phyloP scores from a whole-genome alignment of 2,113 vertebrate species.

The Indicator maculatus region DNA sequence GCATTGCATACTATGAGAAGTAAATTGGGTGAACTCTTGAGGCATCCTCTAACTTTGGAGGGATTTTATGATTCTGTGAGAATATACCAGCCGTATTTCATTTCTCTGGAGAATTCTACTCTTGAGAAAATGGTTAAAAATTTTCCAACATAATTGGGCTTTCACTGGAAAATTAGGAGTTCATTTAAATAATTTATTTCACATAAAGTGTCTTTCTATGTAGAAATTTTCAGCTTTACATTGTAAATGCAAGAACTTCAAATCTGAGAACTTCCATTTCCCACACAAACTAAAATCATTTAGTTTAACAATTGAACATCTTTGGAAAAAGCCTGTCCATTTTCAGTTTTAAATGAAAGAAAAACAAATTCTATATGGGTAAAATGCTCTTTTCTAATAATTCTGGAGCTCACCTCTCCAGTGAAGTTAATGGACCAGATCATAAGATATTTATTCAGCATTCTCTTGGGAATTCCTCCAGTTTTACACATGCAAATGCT shows the following conservation, averaged over 20 bases:
- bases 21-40: conserved; percentile 47
- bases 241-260: conserved; percentile 59
- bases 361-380: not conserved
- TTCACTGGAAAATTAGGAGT: conserved; percentile 67
- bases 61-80: conserved; percentile 57
- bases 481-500: conserved; percentile 15
- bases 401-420: conserved; percentile 36
- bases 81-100: conserved; percentile 53
- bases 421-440: conserved; percentile 57
- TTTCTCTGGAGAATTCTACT: conserved; percentile 60
- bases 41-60: conserved; percentile 16
- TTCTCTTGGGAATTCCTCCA: conserved; percentile 19
- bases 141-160: conserved; percentile 69
- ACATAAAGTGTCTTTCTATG: conserved; percentile 67
- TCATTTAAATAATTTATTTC: conserved; percentile 74
- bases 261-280: conserved; percentile 42
- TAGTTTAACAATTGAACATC: not conserved
- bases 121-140: conserved; percentile 67
- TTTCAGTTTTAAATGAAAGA: conserved; percentile 26
- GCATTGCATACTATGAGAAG: not conserved
- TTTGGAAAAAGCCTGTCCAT: not conserved
- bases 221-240: conserved; percentile 61
- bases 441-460: conserved; percentile 49
- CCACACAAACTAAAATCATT: conserved; percentile 50
- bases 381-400: conserved; percentile 35